Base-by-base conservation (phyloP, 2,113 vertebrate species). In the Mormyrus iriodes region DNA sequence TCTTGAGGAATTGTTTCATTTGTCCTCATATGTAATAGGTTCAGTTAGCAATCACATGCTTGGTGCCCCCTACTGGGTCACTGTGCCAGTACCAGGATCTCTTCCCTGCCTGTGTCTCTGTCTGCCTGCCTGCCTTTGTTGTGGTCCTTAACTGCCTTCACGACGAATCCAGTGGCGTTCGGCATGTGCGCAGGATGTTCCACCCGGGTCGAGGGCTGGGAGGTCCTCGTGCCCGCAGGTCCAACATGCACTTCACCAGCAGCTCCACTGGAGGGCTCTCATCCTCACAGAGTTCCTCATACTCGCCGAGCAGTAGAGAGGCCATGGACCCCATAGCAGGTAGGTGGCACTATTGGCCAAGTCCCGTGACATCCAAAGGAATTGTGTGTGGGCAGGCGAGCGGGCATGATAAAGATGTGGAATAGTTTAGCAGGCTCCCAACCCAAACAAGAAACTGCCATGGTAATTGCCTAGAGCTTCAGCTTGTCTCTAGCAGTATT, bases 231-330 rank as follows among this genome's bases (percentile, higher is more conserved):
- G 98, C 98, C 85, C 97, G 98, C 90, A 96, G 98, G 95, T 99
- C 98, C 95, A 99, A 99, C 96, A 99, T 99, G 98, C 98, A 99
- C 97, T 99, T 99, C 99, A 99, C 97, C 95, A 99, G 95, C 95
- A 98, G 97, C 95, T 99, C 98, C 91, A 95, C 96, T 86, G 98
- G 97, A 91, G 98, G 97, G 65, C 97, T 99, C 92, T 99, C 98
- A 83, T 98, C 98, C 92, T 98, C 98, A 93, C 98, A 99, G 96
- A 99, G 98, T 96, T 99, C 98, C 94, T 98, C 98, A 0, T 99
- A 99, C 95, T 98, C 98, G 95, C 98, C 98, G 94, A 99, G 98
- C 96, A 99, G 98, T 96, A 98, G 98, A 95, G 98, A 99, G 96
- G 96, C 98, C 90, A 99, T 99, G 98, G 98, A 99, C 95, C 98